phyloP scores from a whole-genome alignment of 2,888 invertebrate genomes.

The Diaphora mendica region DNA sequence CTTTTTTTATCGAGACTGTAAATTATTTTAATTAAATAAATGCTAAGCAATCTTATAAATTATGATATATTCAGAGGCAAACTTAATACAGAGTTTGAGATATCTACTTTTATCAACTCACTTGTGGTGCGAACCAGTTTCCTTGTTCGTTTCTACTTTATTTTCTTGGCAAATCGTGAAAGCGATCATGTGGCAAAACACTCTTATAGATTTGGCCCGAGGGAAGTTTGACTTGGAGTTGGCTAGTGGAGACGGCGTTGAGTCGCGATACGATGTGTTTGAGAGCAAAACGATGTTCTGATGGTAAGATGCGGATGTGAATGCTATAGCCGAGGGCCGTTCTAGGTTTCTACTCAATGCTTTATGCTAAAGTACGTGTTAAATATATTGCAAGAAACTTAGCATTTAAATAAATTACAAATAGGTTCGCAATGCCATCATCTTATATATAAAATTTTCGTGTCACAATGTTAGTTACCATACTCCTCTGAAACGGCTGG shows the following conservation, averaged over 20 bases:
- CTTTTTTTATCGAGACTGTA: background rate
- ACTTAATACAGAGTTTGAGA: conserved; percentile 57
- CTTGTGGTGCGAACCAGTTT: conserved; percentile 75
- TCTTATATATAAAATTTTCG: too few species aligned
- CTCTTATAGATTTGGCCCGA: conserved; percentile 83
- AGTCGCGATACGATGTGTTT: conserved; percentile 72
- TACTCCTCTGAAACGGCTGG: too few species aligned
- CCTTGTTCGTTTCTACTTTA: conserved; percentile 74
- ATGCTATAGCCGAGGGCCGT: conserved; percentile 67
- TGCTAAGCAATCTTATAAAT: conserved; percentile 54
- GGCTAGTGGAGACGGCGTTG: conserved; percentile 54
- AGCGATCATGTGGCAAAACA: conserved; percentile 86
- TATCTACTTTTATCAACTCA: conserved; percentile 73
- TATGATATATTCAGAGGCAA: conserved; percentile 70
- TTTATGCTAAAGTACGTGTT: conserved; percentile 43
- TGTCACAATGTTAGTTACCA: too few species aligned
- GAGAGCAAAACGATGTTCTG: conserved; percentile 83
- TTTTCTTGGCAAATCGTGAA: conserved; percentile 84
- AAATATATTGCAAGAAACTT: conserved; percentile 32
- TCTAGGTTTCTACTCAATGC: conserved; percentile 48
- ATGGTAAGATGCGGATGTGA: conserved; percentile 72
- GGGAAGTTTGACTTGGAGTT: conserved; percentile 83
- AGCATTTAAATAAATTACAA: conserved; percentile 19
- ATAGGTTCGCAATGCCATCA: background rate
- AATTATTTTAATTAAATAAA: conserved; percentile 10